Evolutionary conservation across 2,888 invertebrate species (phyloP), one percentile per base, ranked within the genome.

Genomic region (Erebia epiphron): DNA sequence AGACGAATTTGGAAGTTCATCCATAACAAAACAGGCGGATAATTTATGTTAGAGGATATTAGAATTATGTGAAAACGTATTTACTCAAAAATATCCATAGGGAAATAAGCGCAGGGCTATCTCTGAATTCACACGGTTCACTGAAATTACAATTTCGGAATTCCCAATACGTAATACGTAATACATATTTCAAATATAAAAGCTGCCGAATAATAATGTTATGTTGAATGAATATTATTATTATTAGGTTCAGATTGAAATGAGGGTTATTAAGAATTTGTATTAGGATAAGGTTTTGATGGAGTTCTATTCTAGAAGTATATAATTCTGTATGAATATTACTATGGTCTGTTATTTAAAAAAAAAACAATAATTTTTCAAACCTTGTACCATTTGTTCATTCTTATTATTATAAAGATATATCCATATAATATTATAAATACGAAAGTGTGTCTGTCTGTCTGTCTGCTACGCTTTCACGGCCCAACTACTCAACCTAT

Each of bases 71-170:
- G 54, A 64, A 64, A 64, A 69, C 46, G 50, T 57, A 49, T 68
- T 68, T 64, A 69, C 49, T 50, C 62, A 56, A 54, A 69, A 56
- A 60, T 43, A 60, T 69, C 69, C 69, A 43, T 14, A 43, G 69
- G 70, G 70, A 70, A 70, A 70, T 70, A 70, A 66, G 61, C 60
- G n/a, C 9, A 61, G 35, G 61, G 26, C 52, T 62, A 57, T 46
- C 52, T 64, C 68, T 69, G 58, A 67, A 63, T 63, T 67, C 41
- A 63, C 57, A 63, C 67, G 62, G 67, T 70, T 70, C 67, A 70
- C 56, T 50, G 62, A 67, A 63, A 70, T 70, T 67, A 70, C 66
- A 67, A 67, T 70, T 70, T 70, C 66, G 46, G 57, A 70, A 72
- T 72, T 69, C 67, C 72, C 61, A 62, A 72, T 63, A 54, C 67